Percentiles rank a stretch among this genome's conserved stretches.
These are phyloP conservation scores for Pseudomyrmex dendroicus DNA, from an alignment of 1,140 invertebrate genomes.

Conservation along the genomic window DNA sequence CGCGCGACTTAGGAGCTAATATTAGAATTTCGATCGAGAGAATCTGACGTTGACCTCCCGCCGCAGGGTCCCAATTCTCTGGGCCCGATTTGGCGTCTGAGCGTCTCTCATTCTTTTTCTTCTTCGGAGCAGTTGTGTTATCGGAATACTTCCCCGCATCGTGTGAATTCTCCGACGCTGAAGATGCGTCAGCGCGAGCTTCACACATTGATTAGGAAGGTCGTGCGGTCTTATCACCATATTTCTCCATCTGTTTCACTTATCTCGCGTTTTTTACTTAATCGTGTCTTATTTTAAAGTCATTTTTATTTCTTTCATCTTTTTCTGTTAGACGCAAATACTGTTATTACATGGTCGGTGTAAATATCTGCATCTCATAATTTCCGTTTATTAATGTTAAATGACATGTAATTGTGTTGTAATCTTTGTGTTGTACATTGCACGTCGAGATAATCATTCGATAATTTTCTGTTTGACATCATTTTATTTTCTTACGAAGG, in stretches of 20 bases:
- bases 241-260: not conserved
- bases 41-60: conserved; percentile 51
- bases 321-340: no score
- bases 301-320: no score
- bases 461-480: not conserved
- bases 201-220: conserved; percentile 10
- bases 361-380: no score
- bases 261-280: conserved; percentile 1
- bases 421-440: not conserved
- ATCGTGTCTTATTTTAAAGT: no score
- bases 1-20: conserved; percentile 67
- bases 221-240: not conserved
- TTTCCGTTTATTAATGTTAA: no score
- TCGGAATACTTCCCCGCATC: not conserved
- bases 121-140: no score
- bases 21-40: conserved; percentile 73
- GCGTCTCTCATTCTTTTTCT: not conserved
- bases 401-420: not conserved
- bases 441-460: no score
- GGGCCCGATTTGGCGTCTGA: not conserved
- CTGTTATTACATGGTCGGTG: no score
- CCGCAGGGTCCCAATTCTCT: not conserved
- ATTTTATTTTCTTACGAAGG: conserved; percentile 20
- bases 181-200: not conserved
- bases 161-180: not conserved